Conservation (phyloP, 92 coral and sea anemone species). For the Zoanthus gigantus region DNA sequence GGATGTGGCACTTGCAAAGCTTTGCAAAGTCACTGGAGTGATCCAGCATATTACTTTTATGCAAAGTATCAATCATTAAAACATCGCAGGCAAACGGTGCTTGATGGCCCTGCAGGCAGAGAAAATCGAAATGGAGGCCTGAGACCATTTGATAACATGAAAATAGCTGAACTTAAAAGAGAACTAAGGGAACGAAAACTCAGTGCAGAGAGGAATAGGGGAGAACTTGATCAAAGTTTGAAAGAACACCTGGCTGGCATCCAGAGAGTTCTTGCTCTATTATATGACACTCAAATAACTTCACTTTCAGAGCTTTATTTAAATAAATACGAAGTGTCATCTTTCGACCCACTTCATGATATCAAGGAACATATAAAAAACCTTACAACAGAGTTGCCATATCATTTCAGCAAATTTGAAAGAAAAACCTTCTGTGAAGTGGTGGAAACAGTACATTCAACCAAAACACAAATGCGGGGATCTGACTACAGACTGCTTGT, state of each 20-base stretch:
- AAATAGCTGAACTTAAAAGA: neutral
- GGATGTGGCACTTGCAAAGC: slow-evolving; percentile 49
- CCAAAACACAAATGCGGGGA: slow-evolving; percentile 6
- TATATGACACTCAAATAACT: neutral
- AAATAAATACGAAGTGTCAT: neutral
- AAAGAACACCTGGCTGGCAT: slow-evolving; percentile 15
- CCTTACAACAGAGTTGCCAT: neutral
- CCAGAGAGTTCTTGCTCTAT: slow-evolving; percentile 17
- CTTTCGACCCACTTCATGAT: slow-evolving; percentile 12
- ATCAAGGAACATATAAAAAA: slow-evolving; percentile 17
- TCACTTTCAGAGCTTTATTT: slow-evolving; percentile 13
- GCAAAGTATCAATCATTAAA: slow-evolving; percentile 1
- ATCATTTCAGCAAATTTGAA: neutral
- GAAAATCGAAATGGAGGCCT: slow-evolving; percentile 46
- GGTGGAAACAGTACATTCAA: neutral
- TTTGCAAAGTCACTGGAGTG: slow-evolving; percentile 11
- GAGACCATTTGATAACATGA: slow-evolving; percentile 26
- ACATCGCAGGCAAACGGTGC: slow-evolving; percentile 16
- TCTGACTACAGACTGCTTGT: neutral
- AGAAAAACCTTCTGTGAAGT: neutral
- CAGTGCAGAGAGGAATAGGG: neutral
- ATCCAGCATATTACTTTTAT: slow-evolving; percentile 27
- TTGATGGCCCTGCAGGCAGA: slow-evolving; percentile 42
- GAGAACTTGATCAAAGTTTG: slow-evolving; percentile 7
- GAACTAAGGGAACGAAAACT: slow-evolving; percentile 22